Evolutionary conservation across 1,140 invertebrate species (phyloP).

Genomic region (Sipha flava): DNA sequence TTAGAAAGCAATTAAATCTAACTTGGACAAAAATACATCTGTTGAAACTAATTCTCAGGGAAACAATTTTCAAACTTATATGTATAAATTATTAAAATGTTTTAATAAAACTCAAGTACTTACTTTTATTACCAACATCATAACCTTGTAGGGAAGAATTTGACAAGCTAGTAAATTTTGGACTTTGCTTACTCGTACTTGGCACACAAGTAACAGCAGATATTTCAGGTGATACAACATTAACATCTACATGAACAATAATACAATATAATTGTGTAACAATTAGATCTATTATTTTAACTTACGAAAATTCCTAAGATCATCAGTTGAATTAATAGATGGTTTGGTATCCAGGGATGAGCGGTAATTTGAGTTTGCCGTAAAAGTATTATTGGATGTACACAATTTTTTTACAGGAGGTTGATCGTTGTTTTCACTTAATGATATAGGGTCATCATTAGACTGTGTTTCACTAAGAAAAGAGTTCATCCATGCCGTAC

Average conservation of each 20-base stretch:
- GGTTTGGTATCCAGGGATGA: neutral
- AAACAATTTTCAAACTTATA: no score
- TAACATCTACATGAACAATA: neutral
- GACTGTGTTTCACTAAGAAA: constrained; percentile 16
- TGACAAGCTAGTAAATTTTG: neutral
- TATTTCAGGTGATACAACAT: neutral
- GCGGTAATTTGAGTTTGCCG: neutral
- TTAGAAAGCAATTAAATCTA: no score
- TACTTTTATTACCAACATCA: neutral
- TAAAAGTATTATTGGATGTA: neutral
- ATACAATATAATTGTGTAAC: neutral
- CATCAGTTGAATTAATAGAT: neutral
- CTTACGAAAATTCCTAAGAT: neutral
- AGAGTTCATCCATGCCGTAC: constrained; percentile 35
- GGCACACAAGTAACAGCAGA: constrained; percentile 4
- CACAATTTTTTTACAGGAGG: constrained; percentile 18
- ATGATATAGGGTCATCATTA: neutral
- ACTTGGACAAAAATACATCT: no score
- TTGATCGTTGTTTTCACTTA: neutral
- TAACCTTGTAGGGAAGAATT: neutral
- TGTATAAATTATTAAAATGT: no score
- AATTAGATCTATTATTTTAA: neutral
- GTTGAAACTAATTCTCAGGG: no score
- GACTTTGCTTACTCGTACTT: constrained; percentile 12
- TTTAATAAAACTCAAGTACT: no score